Evolutionary conservation across 2,797 vertebrate species (phyloP).

Genomic region (Gadopsis bispinosus): DNA sequence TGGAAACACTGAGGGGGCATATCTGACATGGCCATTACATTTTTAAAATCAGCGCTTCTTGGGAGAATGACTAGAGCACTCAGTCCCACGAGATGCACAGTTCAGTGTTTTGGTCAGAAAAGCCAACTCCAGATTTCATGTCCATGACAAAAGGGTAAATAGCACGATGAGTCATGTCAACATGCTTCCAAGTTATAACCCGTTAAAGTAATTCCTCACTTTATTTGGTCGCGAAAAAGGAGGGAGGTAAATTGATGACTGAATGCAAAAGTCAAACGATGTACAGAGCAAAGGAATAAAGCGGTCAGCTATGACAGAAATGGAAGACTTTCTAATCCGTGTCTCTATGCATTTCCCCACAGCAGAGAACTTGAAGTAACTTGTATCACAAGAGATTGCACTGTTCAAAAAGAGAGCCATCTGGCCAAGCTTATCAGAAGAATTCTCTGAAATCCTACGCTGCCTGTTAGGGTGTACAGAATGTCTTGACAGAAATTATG

Average conservation of each 20-base stretch:
- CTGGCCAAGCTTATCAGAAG: neutral
- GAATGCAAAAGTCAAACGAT: slow-evolving; percentile 8
- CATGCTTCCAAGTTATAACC: neutral
- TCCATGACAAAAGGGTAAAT: neutral
- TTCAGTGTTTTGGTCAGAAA: neutral
- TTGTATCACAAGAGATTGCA: neutral
- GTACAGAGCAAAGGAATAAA: neutral
- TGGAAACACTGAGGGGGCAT: neutral
- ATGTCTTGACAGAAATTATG: neutral
- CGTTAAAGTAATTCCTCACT: neutral
- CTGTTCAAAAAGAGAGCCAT: neutral
- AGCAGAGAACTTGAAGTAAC: neutral
- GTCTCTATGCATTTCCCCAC: neutral
- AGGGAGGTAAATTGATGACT: slow-evolving; percentile 3
- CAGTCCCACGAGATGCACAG: neutral
- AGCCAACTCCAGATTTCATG: neutral
- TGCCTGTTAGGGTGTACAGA: neutral
- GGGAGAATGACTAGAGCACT: neutral
- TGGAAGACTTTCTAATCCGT: neutral
- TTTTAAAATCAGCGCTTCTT: neutral
- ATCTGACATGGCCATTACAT: too few species aligned
- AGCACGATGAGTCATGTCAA: slow-evolving; percentile 7
- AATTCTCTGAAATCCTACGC: neutral
- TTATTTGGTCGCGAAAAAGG: slow-evolving; percentile 12
- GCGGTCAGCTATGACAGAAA: neutral